Conservation (phyloP, 2,797 vertebrate genomes). For the Pantherophis alleghaniensis region DNA sequence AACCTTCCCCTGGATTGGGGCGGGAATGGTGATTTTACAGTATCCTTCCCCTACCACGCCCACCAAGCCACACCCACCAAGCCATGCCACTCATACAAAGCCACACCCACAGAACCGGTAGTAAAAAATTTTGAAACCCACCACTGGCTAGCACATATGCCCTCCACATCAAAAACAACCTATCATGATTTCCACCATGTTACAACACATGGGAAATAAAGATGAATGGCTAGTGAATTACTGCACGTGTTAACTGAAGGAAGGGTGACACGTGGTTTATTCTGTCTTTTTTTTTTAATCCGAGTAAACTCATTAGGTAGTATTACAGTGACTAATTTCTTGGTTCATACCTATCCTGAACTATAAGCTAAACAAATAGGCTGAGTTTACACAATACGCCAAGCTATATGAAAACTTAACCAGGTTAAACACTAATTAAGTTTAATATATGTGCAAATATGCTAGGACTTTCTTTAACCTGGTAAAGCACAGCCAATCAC, state of each 20-base stretch:
- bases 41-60: too few relatives aligned
- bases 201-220: slow-evolving; percentile 48
- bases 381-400: neutral
- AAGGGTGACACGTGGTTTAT: slow-evolving; percentile 53
- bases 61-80: too few relatives aligned
- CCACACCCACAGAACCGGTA: too few relatives aligned
- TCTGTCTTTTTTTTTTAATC: slow-evolving; percentile 19
- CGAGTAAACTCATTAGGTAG: slow-evolving; percentile 11
- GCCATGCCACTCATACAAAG: too few relatives aligned
- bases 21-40: too few relatives aligned
- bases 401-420: neutral
- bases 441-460: neutral
- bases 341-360: neutral
- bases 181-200: slow-evolving; percentile 43
- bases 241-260: slow-evolving; percentile 33
- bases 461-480: neutral
- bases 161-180: neutral
- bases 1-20: too few relatives aligned
- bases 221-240: slow-evolving; percentile 46
- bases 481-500: neutral
- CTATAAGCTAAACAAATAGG: neutral
- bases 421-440: neutral
- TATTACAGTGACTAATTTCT: neutral
- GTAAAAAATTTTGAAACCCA: too few relatives aligned
- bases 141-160: slow-evolving; percentile 20